A percentile compares a stretch with the other conserved stretches of the same genome.
These are phyloP conservation scores for Uloborus plumipes DNA, from an alignment of 2,888 invertebrate species.

Conservation along the genomic window DNA sequence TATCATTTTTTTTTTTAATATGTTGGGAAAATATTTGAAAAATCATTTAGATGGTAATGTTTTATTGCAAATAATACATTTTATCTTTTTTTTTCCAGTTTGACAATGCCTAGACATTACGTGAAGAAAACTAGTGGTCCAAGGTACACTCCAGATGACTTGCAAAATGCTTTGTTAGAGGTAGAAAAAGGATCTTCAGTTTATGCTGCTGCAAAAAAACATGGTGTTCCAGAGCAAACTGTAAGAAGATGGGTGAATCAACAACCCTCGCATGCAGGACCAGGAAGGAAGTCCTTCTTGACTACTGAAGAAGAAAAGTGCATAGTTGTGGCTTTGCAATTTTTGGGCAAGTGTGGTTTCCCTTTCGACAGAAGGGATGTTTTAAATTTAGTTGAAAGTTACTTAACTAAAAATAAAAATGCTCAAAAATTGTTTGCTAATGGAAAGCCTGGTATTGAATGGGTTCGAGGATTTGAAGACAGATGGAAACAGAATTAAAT, in stretches of 20 bases:
- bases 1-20: neutral
- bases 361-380: slow-evolving; percentile 8
- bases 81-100: slow-evolving; percentile 7
- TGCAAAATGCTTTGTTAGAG: slow-evolving; percentile 7
- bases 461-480: neutral
- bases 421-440: neutral
- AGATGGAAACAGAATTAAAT: neutral
- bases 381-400: slow-evolving; percentile 12
- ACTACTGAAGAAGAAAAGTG: slow-evolving; percentile 11
- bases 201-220: slow-evolving; percentile 12
- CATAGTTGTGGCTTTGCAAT: slow-evolving; percentile 8
- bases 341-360: slow-evolving; percentile 14
- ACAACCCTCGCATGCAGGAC: slow-evolving; percentile 1
- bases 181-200: slow-evolving; percentile 14
- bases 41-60: slow-evolving; percentile 2
- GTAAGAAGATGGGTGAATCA: slow-evolving; percentile 6
- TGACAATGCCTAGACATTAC: slow-evolving; percentile 14
- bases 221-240: slow-evolving; percentile 3
- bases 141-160: slow-evolving; percentile 1
- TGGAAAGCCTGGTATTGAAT: slow-evolving; percentile 3
- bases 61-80: slow-evolving; percentile 13
- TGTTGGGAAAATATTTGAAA: slow-evolving; percentile 5
- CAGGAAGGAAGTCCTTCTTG: slow-evolving; percentile 1
- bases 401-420: neutral
- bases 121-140: slow-evolving; percentile 12